Base-by-base conservation (phyloP, 1,140 invertebrate genomes). In the Drosophila paulistorum region DNA sequence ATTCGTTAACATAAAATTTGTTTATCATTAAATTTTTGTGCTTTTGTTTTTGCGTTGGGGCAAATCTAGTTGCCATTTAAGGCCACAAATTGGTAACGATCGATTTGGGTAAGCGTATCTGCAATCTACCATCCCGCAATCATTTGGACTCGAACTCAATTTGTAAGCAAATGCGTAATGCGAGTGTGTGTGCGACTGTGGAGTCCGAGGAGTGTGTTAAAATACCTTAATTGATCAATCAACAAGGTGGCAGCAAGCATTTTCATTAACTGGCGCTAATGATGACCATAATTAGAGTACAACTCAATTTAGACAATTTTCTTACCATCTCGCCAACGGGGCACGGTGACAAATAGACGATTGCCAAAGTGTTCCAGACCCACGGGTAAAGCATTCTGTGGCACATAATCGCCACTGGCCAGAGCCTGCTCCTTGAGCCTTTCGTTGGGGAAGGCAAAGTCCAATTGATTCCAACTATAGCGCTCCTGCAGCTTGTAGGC, bases 281-380 rank as follows among this genome's bases (percentile, higher is more conserved):
- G 67, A 81, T 81, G 81, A 48, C 81, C 81, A 81, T 71, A 74
- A 33, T 51, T 4, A 51, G 17, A 51, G 17, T 9, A 51, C 45
- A 51, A 51, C 17, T 23, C 3, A 51, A 51, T 20, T 23, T 23
- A 1, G 23, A 35, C 58, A 59, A 68, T 74, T 77, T 69, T 14
- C 93, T 92, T 77, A 94, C 94, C 94, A 81, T 94, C 92, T 48
- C 93, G 93, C 96, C 96, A 96, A 78, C 96, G 94, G 1, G 96
- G 96, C 1, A 97, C 95, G 23, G 94, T 94, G 33, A 97, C 94
- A 84, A 97, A 97, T 0, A 97, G 92, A 70, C 96, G 96, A 76
- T 96, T 95, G 39, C 93, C 93, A 94, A 95, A 96, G 64, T 96
- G 93, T 92, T 97, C 96, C 33, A 97, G 95, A 11, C 96, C 96